Percentiles rank a stretch among this genome's conserved stretches.
Evolutionary conservation across 2,113 vertebrate genomes (phyloP).

Genomic region (Pagrus major): DNA sequence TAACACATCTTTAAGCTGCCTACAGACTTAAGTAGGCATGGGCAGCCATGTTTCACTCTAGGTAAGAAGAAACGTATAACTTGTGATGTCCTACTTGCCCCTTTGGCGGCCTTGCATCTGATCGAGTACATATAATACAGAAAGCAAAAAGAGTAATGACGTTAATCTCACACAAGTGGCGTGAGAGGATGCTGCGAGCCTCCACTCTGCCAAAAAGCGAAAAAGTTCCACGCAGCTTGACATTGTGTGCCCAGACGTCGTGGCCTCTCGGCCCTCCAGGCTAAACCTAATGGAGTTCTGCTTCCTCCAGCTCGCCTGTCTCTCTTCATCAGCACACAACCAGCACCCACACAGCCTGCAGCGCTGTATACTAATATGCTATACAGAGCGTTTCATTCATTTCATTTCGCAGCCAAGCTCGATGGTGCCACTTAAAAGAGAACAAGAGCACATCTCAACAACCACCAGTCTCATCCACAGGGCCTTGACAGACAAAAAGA

Average conservation of each 20-base stretch:
- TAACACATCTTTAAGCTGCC: neutral
- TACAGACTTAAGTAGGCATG: neutral
- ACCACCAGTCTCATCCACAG: constrained; percentile 23
- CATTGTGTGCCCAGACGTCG: constrained; percentile 1
- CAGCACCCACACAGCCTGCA: constrained; percentile 59
- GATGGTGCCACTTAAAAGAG: constrained; percentile 55
- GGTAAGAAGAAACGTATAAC: neutral
- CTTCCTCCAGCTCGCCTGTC: constrained; percentile 60
- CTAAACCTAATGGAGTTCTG: constrained; percentile 65
- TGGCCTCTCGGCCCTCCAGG: constrained; percentile 48
- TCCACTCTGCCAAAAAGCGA: neutral
- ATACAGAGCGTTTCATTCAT: constrained; percentile 50
- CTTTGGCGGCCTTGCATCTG: neutral
- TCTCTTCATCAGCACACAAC: constrained; percentile 66
- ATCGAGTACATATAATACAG: neutral
- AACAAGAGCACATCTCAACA: constrained; percentile 19
- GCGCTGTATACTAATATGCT: constrained; percentile 58
- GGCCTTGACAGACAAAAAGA: constrained; percentile 36
- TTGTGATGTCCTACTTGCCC: neutral
- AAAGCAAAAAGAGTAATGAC: neutral
- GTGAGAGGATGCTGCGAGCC: constrained; percentile 8
- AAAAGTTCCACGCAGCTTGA: constrained; percentile 32
- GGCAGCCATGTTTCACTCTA: neutral
- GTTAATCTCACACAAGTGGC: constrained; percentile 7
- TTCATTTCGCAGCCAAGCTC: constrained; percentile 55